Base-by-base conservation (phyloP, 1,140 invertebrate species). In the Ips typographus region DNA sequence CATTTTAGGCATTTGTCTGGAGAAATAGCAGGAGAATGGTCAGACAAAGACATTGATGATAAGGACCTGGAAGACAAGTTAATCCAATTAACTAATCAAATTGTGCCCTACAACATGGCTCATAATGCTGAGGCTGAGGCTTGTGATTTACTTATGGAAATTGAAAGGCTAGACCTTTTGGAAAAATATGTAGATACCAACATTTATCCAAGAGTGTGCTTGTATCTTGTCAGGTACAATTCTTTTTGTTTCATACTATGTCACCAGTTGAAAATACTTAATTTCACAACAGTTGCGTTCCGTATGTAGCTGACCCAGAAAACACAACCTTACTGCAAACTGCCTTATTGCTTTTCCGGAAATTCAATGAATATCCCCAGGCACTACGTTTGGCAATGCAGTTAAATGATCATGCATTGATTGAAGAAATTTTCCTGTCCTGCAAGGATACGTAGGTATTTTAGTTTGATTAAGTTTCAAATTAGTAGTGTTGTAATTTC, bases 41-140 rank as follows among this genome's bases (percentile, higher is more conserved):
- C 91, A 68, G 86, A 88, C 6, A 77, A 85, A 1, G 87, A 90
- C 72, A 84, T 84, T 57, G 85, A 85, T n/a, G 85, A 82, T 3
- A 83, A 78, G 4, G 80, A 83, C 41, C 81, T 84, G 39, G 82
- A 83, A 67, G 85, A 89, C 40, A 86, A 89, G 72, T 79, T 97
- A 4, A 83, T 95, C 22, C 83, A 86, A 4, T 78, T 98, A 39
- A 92, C 94, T 37, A 85, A 91, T 72, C 90, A 96, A 80, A 97
- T 99, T 67, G 90, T 99, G 36, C 90, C 94, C 1, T 99, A 99
- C 79, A 95, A 99, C 76, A 98, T 99, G 96, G 88, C 90, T 68
- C 98, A 99, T 77, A 99, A 99, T 83, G 97, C 98, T 6, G 98
- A 99, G 84, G 96, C 98, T 0, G 98, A 99, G 83, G 97, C 97